Conservation (phyloP, 2,113 vertebrate species). For the Neogale vison region DNA sequence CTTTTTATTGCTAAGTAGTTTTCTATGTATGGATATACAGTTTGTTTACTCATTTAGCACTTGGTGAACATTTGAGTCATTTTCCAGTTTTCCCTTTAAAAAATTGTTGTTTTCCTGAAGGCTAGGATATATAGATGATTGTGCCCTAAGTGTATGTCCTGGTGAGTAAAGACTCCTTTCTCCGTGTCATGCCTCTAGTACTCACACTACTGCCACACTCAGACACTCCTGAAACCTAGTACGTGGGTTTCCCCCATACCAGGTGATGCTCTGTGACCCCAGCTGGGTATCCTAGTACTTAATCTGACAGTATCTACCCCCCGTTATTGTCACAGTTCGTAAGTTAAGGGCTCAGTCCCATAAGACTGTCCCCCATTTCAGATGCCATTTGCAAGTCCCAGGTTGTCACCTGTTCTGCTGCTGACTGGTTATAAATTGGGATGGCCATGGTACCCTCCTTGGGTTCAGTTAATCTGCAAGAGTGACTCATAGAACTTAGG, state of each 20-base stretch:
- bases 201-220: not conserved
- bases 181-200: not conserved
- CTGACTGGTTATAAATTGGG: not conserved
- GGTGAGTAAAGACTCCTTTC: not conserved
- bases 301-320: not conserved
- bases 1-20: not conserved
- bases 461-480: not conserved
- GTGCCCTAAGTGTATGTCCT: not conserved
- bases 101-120: not conserved
- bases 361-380: not conserved
- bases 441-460: not conserved
- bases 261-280: not conserved
- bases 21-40: not conserved
- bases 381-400: not conserved
- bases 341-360: not conserved
- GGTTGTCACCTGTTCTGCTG: not conserved
- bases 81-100: conserved; percentile 30
- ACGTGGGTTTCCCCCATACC: not conserved
- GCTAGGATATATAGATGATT: not conserved
- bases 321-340: not conserved
- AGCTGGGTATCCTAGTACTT: not conserved
- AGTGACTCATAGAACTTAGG: not conserved
- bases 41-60: not conserved
- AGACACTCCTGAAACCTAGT: not conserved
- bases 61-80: not conserved